Base-by-base conservation (phyloP, 2,888 invertebrate species). In the Rapana venosa region DNA sequence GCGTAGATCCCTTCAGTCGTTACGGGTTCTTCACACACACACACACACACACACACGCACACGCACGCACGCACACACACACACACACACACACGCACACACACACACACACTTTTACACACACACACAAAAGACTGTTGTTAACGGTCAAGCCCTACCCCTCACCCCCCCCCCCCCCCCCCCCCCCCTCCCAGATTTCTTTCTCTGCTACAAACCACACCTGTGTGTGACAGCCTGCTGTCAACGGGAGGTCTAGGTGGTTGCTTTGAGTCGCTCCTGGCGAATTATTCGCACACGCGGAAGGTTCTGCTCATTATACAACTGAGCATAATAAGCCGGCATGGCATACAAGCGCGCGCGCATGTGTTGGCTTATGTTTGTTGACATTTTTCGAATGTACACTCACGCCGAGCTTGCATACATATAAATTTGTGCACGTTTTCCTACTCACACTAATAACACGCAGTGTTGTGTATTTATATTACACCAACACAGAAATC, bases 61-160 rank as follows among this genome's bases (percentile, higher is more conserved):
- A 70, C 70, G 26, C 70, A 26, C 70, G n/a, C 74, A 74, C 74
- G n/a, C 74, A 74, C 30, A 74, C 74, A 74, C 74, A 74, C 74
- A 74, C 74, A 74, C 77, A 79, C 77, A 79, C 77, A 77, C 77
- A 77, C 77, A 77, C 77, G 32, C 77, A 79, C 77, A 79, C 77
- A 79, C 77, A 79, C 77, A 79, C 77, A 79, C 77, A 79, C 77
- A 79, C 32, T 32, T 5, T 11, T 0, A 74, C n/a, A 26, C 74
- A 5, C n/a, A 79, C 77, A 13, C 13, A n/a, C 22, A 74, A 74
- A 6, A 74, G n/a, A 13, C n/a, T 26, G 8, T n/a, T n/a, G 4
- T 11, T n/a, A 74, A n/a, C n/a, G 17, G 61, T 61, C 22, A 20
- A 61, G 61, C n/a, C 74, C 26, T 74, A 26, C 20, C 20, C 22